phyloP scores from a whole-genome alignment of 2,888 invertebrate genomes.

The Pyrrhia umbra region DNA sequence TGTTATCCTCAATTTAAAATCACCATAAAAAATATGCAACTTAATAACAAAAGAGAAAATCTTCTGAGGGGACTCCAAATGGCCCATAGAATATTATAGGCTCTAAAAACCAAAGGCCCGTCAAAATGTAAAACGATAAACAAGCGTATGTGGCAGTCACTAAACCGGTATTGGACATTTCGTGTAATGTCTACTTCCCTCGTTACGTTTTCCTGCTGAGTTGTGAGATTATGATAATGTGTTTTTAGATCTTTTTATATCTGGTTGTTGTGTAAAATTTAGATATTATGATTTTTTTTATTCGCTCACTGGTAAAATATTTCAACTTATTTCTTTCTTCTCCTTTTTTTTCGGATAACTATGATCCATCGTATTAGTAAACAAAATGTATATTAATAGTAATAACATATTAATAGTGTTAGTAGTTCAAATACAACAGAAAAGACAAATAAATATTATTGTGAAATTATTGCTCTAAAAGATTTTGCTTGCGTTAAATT shows the following conservation, averaged over 20 bases:
- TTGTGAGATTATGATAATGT: constrained; percentile 9
- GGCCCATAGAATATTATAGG: constrained; percentile 52
- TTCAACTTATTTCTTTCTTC: no score
- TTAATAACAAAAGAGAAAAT: constrained; percentile 29
- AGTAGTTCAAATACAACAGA: no score
- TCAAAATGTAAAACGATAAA: constrained; percentile 57
- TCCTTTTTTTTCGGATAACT: no score
- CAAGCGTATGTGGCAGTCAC: constrained; percentile 42
- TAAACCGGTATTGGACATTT: constrained; percentile 56
- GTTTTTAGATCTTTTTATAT: constrained; percentile 17
- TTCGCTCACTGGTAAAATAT: not conserved
- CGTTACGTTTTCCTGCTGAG: constrained; percentile 26
- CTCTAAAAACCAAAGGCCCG: constrained; percentile 49
- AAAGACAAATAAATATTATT: no score
- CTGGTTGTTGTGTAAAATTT: not conserved
- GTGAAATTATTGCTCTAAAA: no score
- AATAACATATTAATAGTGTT: no score
- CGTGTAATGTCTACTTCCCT: constrained; percentile 36
- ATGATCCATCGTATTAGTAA: no score
- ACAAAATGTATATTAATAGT: no score
- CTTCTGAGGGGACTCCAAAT: constrained; percentile 32
- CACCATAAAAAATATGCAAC: constrained; percentile 13
- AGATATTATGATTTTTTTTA: not conserved
- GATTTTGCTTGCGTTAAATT: no score
- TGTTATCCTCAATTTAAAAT: constrained; percentile 25